Base-by-base conservation (phyloP, 2,797 vertebrate genomes). In the Coracias cyanogaster region DNA sequence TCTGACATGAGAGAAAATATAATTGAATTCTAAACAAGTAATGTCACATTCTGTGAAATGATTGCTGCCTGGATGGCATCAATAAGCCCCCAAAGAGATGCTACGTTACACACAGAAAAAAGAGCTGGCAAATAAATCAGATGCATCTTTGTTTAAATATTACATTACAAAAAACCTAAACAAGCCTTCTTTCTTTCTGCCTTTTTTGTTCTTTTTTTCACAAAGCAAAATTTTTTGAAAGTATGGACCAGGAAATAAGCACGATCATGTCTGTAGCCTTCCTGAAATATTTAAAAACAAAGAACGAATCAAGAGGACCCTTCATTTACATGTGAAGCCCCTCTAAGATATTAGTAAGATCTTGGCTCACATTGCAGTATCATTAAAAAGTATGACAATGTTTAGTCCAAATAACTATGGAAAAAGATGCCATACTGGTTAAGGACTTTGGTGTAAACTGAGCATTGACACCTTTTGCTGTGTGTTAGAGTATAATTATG, bases 1-100 rank as follows among this genome's bases (percentile, higher is more conserved):
- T 58, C 82, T 96, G 84, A 89, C 79, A 94, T 87, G 72, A 97
- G 70, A 93, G 67, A 90, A 96, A 96, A 91, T n/a, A 94, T 93
- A 94, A 94, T 78, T 93, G 81, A 95, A 96, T 96, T 92, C 45
- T 86, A 89, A 95, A 93, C 64, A 88, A 97, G 35, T 82, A 80
- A 89, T 84, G 71, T 84, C 93, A 93, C 49, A 71, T 88, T 84
- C 66, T 86, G 57, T 71, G 79, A 93, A 97, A 95, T 82, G 35
- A 92, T 76, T 91, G 54, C 41, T 61, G 39, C 43, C 25, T 64
- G 22, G 16, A 65, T 96, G 77, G 57, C 85, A 97, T 24, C 31
- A 92, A 74, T 70, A 97, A 84, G 10, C 41, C 55, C 74, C 37
- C 25, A 79, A 90, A 92, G 78, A 90, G 12, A 37, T 60, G 8